Base-by-base conservation (phyloP, 2,888 invertebrate genomes). In the Octonoba sinensis region DNA sequence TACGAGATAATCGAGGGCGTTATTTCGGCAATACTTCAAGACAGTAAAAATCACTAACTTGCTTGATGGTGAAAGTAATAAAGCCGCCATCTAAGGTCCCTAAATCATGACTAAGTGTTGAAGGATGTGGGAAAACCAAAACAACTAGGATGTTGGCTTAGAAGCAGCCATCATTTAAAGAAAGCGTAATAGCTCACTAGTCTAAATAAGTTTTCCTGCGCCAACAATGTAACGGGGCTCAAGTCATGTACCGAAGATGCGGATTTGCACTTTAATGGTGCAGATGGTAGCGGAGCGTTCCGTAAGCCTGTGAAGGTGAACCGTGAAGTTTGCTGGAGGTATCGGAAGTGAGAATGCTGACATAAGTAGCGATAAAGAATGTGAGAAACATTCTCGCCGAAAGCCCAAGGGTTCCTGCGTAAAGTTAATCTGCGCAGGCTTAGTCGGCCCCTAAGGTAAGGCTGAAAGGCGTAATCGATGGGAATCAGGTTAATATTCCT, bases 91-190 rank as follows among this genome's bases (percentile, higher is more conserved):
- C n/a, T n/a, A n/a, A n/a, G n/a, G n/a, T n/a, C n/a, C n/a, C n/a
- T n/a, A n/a, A n/a, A n/a, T n/a, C n/a, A n/a, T n/a, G n/a, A n/a
- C n/a, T n/a, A n/a, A n/a, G n/a, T n/a, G n/a, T n/a, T n/a, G n/a
- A n/a, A n/a, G n/a, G n/a, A n/a, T n/a, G n/a, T n/a, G n/a, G n/a
- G n/a, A n/a, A n/a, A n/a, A n/a, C n/a, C n/a, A n/a, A n/a, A n/a
- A n/a, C n/a, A n/a, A n/a, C n/a, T n/a, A n/a, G n/a, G n/a, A n/a
- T n/a, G n/a, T n/a, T n/a, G 70, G 70, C 70, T 70, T 70, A 46
- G 70, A 70, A 70, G 70, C 70, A 70, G 70, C 70, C 70, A 70
- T 59, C 70, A 27, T 70, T 70, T 54, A 70, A 70, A 70, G 70
- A 70, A 36, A 27, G 70, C 70, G 70, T 70, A 70, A 70, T 22